These are phyloP conservation scores for Acrobasis repandana DNA, from an alignment of 2,888 invertebrate genomes.

Conservation along the genomic window DNA sequence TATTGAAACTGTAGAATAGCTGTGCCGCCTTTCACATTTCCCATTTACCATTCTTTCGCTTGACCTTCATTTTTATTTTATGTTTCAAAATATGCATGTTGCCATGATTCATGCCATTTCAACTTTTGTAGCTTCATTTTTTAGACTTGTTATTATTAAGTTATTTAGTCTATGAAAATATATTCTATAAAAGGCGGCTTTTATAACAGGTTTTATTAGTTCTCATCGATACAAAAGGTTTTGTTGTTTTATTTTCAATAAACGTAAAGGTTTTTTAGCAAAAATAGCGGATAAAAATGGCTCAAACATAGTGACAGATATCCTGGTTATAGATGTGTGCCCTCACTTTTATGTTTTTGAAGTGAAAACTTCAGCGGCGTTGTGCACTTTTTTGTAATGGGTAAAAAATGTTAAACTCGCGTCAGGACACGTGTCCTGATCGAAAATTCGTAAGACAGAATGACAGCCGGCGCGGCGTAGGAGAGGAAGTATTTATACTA, in stretches of 20 bases:
- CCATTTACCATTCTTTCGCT: conserved; percentile 8
- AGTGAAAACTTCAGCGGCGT: no score
- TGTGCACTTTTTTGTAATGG: no score
- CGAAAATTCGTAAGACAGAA: no score
- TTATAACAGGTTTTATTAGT: background rate
- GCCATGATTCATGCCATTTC: background rate
- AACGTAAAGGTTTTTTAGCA: background rate
- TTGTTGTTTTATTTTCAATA: background rate
- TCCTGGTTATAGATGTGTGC: no score
- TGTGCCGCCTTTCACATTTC: background rate
- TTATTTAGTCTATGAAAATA: background rate
- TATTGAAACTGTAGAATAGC: background rate
- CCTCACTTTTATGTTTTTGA: no score
- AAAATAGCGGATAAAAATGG: no score
- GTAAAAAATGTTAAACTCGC: no score
- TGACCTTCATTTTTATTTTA: background rate
- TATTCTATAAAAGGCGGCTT: background rate
- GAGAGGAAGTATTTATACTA: no score
- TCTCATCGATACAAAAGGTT: background rate
- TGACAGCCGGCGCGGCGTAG: no score
- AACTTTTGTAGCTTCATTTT: background rate
- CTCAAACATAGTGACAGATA: no score
- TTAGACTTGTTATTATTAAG: background rate
- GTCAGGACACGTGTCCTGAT: no score
- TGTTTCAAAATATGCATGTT: background rate